A percentile compares a stretch with the other conserved stretches of the same genome.
These are phyloP conservation scores for Clarias laeviceps DNA, from an alignment of 2,797 vertebrate genomes.

Conservation along the genomic window DNA sequence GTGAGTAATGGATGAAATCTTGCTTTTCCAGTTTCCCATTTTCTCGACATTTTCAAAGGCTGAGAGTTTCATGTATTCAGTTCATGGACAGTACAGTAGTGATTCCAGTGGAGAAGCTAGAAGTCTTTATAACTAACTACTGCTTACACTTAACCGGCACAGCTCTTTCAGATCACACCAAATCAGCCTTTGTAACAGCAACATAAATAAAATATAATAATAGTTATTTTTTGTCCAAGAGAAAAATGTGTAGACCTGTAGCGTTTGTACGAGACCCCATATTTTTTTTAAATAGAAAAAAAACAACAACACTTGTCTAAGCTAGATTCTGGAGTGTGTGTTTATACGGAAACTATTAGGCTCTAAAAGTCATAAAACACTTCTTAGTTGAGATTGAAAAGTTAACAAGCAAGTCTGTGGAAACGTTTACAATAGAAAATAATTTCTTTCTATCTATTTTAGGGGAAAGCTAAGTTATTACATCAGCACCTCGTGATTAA, in stretches of 20 bases:
- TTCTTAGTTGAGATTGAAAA: not conserved
- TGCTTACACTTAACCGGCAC: not conserved
- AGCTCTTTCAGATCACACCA: slow-evolving; percentile 24
- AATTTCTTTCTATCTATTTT: not conserved
- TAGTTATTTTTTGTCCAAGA: not conserved
- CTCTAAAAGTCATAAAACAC: not conserved
- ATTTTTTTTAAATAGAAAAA: too few relatives aligned
- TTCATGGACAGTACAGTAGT: not conserved
- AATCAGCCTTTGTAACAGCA: not conserved
- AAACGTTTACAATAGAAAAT: not conserved
- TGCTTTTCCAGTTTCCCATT: slow-evolving; percentile 40
- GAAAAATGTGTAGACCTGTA: not conserved
- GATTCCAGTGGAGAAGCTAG: not conserved
- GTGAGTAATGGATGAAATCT: slow-evolving; percentile 14
- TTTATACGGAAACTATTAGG: not conserved
- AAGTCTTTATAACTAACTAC: not conserved
- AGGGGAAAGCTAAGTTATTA: not conserved
- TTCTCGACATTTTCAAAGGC: not conserved
- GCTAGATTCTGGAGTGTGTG: not conserved
- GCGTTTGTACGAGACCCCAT: not conserved
- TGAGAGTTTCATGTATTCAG: not conserved
- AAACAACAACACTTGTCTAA: not conserved
- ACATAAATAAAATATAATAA: too few relatives aligned
- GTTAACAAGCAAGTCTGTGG: not conserved
- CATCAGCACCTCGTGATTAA: not conserved